These are phyloP conservation scores for Syndactyla subalaris DNA, from an alignment of 2,797 vertebrate species.

Conservation along the genomic window DNA sequence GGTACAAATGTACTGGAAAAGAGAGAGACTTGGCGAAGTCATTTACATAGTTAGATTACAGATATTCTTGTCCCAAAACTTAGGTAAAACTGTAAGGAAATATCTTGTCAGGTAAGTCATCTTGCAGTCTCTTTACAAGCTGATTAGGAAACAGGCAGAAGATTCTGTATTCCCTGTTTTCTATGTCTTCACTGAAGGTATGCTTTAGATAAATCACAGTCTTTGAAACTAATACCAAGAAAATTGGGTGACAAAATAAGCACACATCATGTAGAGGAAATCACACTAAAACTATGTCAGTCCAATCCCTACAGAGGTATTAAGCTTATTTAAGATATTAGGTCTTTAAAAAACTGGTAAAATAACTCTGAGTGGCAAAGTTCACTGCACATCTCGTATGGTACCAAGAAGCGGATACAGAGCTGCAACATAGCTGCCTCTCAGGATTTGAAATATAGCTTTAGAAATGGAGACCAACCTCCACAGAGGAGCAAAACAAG, in stretches of 20 bases:
- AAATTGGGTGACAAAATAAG: background rate
- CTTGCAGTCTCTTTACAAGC: background rate
- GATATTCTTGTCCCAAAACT: background rate
- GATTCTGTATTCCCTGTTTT: background rate
- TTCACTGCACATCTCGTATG: background rate
- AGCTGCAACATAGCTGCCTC: background rate
- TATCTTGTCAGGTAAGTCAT: background rate
- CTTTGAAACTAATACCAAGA: background rate
- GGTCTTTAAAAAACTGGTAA: background rate
- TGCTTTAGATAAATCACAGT: background rate
- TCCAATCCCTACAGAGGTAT: rapidly evolving
- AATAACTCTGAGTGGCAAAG: background rate
- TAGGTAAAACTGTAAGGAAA: background rate
- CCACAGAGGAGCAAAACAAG: background rate
- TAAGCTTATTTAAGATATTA: background rate
- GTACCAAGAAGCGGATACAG: background rate
- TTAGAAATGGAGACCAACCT: rapidly evolving
- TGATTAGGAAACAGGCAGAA: background rate
- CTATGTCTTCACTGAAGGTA: background rate
- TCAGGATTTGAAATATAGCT: background rate
- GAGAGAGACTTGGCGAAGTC: background rate
- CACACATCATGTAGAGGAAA: background rate
- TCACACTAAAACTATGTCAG: background rate
- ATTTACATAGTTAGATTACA: background rate
- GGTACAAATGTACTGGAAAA: background rate